Evolutionary conservation across 2,113 vertebrate species (phyloP).

Genomic region (Nansenia antarctica): DNA sequence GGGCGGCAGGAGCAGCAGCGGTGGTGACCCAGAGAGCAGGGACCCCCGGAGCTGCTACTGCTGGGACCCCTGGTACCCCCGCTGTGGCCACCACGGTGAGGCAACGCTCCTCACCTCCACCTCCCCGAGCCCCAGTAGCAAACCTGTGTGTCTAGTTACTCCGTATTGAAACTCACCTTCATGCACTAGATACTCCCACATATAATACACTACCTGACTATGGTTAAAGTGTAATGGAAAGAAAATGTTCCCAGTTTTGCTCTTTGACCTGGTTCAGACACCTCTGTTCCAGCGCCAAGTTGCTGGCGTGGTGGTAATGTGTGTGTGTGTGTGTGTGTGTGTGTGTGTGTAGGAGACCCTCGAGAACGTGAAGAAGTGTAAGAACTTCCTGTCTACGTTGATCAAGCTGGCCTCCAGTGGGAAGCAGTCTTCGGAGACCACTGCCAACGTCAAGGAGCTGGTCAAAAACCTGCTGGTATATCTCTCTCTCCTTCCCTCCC

Average conservation of each 20-base stretch:
- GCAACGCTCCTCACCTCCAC: slow-evolving; percentile 21
- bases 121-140: too few species aligned
- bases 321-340: too few species aligned
- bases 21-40: slow-evolving; percentile 81
- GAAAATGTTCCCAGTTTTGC: background rate
- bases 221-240: background rate
- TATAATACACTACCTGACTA: background rate
- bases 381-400: slow-evolving; percentile 92
- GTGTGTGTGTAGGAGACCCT: slow-evolving; percentile 84
- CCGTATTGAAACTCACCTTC: too few species aligned
- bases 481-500: background rate
- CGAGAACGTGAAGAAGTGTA: slow-evolving; percentile 96
- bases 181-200: background rate
- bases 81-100: slow-evolving; percentile 85
- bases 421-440: slow-evolving; percentile 91
- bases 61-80: slow-evolving; percentile 71
- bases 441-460: slow-evolving; percentile 90
- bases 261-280: background rate
- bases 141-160: too few species aligned
- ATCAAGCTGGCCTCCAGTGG: slow-evolving; percentile 94
- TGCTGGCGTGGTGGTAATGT: too few species aligned
- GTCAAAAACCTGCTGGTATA: slow-evolving; percentile 91
- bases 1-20: slow-evolving; percentile 52
- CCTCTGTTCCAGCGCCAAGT: background rate
- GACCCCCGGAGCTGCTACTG: slow-evolving; percentile 60